phyloP scores from a whole-genome alignment of 2,888 invertebrate species.

The Neoitamus cyanurus region DNA sequence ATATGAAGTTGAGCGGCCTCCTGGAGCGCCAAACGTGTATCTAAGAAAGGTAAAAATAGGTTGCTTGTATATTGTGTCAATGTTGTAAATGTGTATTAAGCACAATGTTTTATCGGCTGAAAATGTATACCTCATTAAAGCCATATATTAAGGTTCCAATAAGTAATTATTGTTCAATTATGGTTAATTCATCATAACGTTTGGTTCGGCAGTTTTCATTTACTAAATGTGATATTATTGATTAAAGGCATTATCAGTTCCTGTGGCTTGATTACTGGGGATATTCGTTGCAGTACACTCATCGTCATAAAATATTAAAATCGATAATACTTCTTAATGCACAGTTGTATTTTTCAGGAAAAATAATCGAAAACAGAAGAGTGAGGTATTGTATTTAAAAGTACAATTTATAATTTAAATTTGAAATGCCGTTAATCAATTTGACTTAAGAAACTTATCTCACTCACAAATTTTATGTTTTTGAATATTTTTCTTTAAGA shows the following conservation, averaged over 20 bases:
- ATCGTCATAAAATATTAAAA: not conserved
- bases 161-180: not conserved
- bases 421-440: not conserved
- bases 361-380: not conserved
- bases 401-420: not conserved
- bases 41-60: not conserved
- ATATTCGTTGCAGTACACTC: too few relatives aligned
- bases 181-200: too few relatives aligned
- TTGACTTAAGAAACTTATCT: not conserved
- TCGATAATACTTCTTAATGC: not conserved
- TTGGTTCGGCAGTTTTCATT: too few relatives aligned
- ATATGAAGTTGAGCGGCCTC: not conserved
- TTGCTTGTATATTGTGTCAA: not conserved
- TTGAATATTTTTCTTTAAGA: not conserved
- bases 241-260: too few relatives aligned
- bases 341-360: too few relatives aligned
- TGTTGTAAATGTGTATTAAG: not conserved
- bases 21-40: slow-evolving; percentile 1
- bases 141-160: not conserved
- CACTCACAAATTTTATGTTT: too few relatives aligned
- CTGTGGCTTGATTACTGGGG: too few relatives aligned
- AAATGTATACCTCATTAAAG: not conserved
- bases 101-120: not conserved
- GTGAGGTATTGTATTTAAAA: not conserved
- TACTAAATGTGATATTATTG: too few relatives aligned